Evolutionary conservation across 2,888 invertebrate genomes (phyloP).

Genomic region (Dioctria linearis): DNA sequence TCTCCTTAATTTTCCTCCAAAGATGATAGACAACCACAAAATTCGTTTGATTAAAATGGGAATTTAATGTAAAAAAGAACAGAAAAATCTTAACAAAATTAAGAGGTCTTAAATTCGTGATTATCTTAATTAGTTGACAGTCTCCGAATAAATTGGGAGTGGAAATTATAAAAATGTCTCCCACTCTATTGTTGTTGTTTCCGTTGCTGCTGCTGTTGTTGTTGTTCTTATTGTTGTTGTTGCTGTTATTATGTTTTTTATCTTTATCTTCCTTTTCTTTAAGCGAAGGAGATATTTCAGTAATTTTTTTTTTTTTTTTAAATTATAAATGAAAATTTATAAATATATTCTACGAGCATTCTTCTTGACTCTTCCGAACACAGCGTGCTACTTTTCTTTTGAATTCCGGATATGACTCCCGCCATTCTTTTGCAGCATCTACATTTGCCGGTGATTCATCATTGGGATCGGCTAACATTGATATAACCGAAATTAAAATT

Average conservation of each 20-base stretch:
- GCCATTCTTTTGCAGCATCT: slow-evolving; percentile 99
- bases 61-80: slow-evolving; percentile 28
- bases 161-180: slow-evolving; percentile 10
- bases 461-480: slow-evolving; percentile 99
- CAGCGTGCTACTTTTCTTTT: slow-evolving; percentile 98
- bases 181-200: slow-evolving; percentile 19
- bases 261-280: slow-evolving; percentile 46
- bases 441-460: slow-evolving; percentile 99
- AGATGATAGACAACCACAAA: slow-evolving; percentile 22
- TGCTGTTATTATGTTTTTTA: slow-evolving; percentile 39
- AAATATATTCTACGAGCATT: slow-evolving; percentile 83
- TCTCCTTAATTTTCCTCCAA: neutral
- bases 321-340: slow-evolving; percentile 54
- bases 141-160: neutral
- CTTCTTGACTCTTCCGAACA: slow-evolving; percentile 99
- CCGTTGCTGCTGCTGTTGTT: slow-evolving; percentile 2
- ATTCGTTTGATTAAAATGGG: slow-evolving; percentile 32
- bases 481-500: slow-evolving; percentile 98
- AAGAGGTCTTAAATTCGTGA: slow-evolving; percentile 21
- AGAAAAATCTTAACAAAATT: slow-evolving; percentile 12
- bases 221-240: neutral
- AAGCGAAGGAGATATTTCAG: slow-evolving; percentile 43
- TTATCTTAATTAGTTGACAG: slow-evolving; percentile 24
- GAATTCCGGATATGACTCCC: slow-evolving; percentile 97
- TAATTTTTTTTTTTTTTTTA: slow-evolving; percentile 47